Conservation (phyloP, 2,888 invertebrate genomes). For the Uloborus plumipes region DNA sequence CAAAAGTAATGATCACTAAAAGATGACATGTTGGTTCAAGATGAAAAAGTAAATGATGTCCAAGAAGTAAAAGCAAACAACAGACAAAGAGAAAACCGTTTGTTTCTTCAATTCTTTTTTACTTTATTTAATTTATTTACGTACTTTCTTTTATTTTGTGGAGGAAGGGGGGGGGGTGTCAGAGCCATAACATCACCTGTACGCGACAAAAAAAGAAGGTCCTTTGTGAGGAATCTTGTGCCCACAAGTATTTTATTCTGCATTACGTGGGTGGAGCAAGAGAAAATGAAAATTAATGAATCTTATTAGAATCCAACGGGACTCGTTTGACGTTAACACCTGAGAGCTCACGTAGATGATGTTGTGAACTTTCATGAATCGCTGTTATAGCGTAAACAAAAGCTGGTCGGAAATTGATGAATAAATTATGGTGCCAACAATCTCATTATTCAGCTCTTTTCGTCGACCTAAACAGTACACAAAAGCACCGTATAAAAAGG, state of each 20-base stretch:
- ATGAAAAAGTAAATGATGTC: too few relatives aligned
- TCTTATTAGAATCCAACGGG: conserved; percentile 46
- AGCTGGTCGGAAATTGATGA: conserved; percentile 60
- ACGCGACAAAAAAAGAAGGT: neutral
- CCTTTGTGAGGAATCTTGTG: conserved; percentile 26
- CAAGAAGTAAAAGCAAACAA: too few relatives aligned
- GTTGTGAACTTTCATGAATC: conserved; percentile 45
- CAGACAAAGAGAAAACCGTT: conserved; percentile 11
- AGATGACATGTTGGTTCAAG: too few relatives aligned
- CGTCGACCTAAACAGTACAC: conserved; percentile 52
- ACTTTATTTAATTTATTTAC: too few relatives aligned
- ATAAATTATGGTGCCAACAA: conserved; percentile 63
- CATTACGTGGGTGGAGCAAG: conserved; percentile 45
- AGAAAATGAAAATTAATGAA: conserved; percentile 62
- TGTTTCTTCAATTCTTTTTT: conserved; percentile 6
- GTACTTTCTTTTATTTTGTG: conserved; percentile 11
- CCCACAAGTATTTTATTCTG: conserved; percentile 43
- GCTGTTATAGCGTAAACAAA: conserved; percentile 57
- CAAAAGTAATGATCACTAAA: too few relatives aligned
- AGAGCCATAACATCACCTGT: conserved; percentile 29
- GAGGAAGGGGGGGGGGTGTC: neutral
- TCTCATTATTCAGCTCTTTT: conserved; percentile 60
- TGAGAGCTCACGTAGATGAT: conserved; percentile 38
- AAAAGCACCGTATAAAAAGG: conserved; percentile 36
- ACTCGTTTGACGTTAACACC: conserved; percentile 47